Base-by-base conservation (phyloP, 2,888 invertebrate genomes). In the Hofmannophila pseudospretella region DNA sequence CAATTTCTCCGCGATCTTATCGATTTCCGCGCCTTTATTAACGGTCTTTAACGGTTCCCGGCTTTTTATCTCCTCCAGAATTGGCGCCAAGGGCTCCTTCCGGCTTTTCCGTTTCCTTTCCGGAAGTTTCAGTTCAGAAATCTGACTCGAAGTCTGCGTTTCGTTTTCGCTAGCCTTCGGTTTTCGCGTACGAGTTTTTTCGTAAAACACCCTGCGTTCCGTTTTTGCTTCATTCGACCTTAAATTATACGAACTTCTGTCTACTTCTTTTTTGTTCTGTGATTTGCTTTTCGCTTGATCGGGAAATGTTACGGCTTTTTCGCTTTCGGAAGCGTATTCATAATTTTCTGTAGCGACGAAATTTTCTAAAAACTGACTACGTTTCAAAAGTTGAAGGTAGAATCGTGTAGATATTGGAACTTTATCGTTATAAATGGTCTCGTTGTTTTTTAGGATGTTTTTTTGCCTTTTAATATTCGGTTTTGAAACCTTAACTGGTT, bases 1-100 rank as follows among this genome's bases (percentile, higher is more conserved):
- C 22, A 86, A 50, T 49, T 85, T 86, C 50, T 84, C 86, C 0
- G 86, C 86, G 16, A 86, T 86, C 50, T 82, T 84, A 44, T 82
- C 77, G 14, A 86, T 86, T 45, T 80, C 84, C n/a, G 49, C 65
- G 20, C 65, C 71, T 51, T 66, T 74, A 35, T 54, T 62, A 9
- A 50, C 51, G 4, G 47, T 42, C 40, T 76, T 80, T 12, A 75
- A 38, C 0, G 74, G 68, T 25, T 81, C 78, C 10, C 78, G 58
- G 32, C 51, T 74, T 44, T 71, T 78, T 22, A 84, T 73, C 49
- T 82, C 80, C 46, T 80, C 77, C 20, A 84, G 70, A 13, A 85
- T 77, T n/a, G 85, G 84, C 31, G 76, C 81, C 42, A 82, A 49
- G 0, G 81, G 74, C 44, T 73, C 75, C 41, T 62, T 73, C 36